Base-by-base conservation (phyloP, 1,140 invertebrate species). In the Drosophila serrata region DNA sequence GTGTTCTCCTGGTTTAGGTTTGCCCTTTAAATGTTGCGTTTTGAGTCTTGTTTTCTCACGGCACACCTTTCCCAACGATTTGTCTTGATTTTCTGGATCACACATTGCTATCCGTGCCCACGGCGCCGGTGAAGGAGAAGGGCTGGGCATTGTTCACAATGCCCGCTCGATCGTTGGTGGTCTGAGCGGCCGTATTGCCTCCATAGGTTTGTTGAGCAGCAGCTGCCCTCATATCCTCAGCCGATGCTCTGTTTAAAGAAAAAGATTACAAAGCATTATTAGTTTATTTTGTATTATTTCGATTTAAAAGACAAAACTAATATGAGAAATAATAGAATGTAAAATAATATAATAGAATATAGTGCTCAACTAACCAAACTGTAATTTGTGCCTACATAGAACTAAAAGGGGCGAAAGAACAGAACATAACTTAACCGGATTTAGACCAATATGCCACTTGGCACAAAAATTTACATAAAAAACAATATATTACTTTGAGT, bases 61-160 rank as follows among this genome's bases (percentile, higher is more conserved):
- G 81, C 68, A 81, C 85, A 85, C 56, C 77, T 43, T 68, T 73
- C 69, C 29, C 64, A 31, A 29, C 27, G 37, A 37, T 17, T 33
- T n/a, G 29, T 42, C n/a, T 22, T 19, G 7, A 24, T 7, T 9
- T 64, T 42, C 19, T 31, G 29, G 70, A 92, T 95, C 94, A 95
- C 93, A 95, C 94, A 93, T 95, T 95, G 84, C 95, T 95, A 81
- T 95, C 94, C 37, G 91, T 92, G 62, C 90, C 92, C 46, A 96
- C 96, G 80, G 94, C 94, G 76, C 94, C 94, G 65, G 96, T 95
- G 78, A 96, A 94, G 92, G 95, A 95, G 91, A 96, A 95, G 45
- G 96, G 96, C 93, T 96, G 95, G 90, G 96, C 96, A 94, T 96
- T 96, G 90, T 95, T 94, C 80, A 97, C 96, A 90, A 97, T 94